phyloP scores from a whole-genome alignment of 2,113 vertebrate genomes.

The Hyla sarda region DNA sequence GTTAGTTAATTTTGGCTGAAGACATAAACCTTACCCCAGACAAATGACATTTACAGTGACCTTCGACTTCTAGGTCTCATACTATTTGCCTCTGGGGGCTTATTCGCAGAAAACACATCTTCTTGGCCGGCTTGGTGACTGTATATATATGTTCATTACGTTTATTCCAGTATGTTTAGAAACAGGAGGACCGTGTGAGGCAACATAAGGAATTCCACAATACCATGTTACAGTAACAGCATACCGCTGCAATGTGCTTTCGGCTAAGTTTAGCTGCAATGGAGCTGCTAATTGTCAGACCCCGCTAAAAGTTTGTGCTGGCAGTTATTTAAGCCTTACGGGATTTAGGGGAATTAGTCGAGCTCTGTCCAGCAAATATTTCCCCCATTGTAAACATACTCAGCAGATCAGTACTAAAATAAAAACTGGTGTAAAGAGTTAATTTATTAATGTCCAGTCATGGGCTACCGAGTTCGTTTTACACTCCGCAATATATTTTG shows the following conservation, averaged over 20 bases:
- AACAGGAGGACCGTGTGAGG: neutral
- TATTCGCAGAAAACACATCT: neutral
- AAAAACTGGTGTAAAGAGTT: conserved; percentile 11
- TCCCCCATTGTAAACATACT: neutral
- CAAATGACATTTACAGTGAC: too few species aligned
- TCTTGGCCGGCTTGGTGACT: neutral
- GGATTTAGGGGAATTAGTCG: conserved; percentile 2
- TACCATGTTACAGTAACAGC: conserved; percentile 15
- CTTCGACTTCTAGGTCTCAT: too few species aligned
- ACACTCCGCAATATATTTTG: conserved; percentile 17
- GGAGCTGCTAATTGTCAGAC: conserved; percentile 25
- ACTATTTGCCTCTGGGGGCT: too few species aligned
- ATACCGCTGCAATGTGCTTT: conserved; percentile 9
- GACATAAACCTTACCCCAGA: too few species aligned
- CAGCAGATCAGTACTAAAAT: neutral
- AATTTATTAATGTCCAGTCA: conserved; percentile 10
- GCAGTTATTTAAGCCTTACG: neutral
- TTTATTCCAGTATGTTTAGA: conserved; percentile 1
- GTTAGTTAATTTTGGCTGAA: too few species aligned
- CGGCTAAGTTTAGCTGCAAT: conserved; percentile 16
- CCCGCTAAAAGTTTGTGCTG: conserved; percentile 13
- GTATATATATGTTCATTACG: neutral
- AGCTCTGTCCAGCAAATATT: neutral
- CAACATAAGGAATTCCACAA: conserved; percentile 33
- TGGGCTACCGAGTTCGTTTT: neutral